Evolutionary conservation across 2,888 invertebrate genomes (phyloP), one percentile per base, ranked within the genome.

Genomic region (Aphodius sticticus): DNA sequence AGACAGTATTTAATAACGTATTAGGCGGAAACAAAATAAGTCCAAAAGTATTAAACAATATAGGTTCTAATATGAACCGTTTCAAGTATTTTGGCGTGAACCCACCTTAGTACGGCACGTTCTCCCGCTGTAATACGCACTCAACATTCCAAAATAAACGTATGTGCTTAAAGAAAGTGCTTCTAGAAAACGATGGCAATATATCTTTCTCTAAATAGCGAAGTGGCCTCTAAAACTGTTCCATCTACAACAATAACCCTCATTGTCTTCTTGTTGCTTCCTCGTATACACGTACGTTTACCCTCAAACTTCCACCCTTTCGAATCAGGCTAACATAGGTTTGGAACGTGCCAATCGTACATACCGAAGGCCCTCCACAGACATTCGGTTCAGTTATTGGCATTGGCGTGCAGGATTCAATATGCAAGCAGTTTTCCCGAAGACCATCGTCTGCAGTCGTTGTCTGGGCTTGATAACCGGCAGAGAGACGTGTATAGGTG

Each of bases 201-300:
- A 53, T 53, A 53, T 53, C 53, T 53, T 12, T 12, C 53, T 53
- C 53, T 53, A 53, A 53, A 53, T 53, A 53, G 53, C 53, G 53
- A 53, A 53, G 1, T 53, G 26, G 53, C 53, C 53, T 5, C 53
- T 53, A 53, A 53, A 53, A 5, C 53, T 53, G 53, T 5, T 53
- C 53, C 53, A 53, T 53, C 12, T 53, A 53, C 53, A 53, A 53
- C 53, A 53, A 53, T 53, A 53, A 53, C 53, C 53, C 53, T 53
- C 53, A 53, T 53, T 53, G 53, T 53, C 53, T 53, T 53, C 53
- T 53, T 53, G 53, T 53, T 53, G 53, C 53, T 53, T 53, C 53
- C 6, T 53, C 53, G 6, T 53, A 53, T 53, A 53, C 53, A 53
- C 53, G 53, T 53, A 53, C 53, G 53, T 53, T 53, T 53, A 12